phyloP scores from a whole-genome alignment of 2,113 vertebrate species.

The Odocoileus virginianus region DNA sequence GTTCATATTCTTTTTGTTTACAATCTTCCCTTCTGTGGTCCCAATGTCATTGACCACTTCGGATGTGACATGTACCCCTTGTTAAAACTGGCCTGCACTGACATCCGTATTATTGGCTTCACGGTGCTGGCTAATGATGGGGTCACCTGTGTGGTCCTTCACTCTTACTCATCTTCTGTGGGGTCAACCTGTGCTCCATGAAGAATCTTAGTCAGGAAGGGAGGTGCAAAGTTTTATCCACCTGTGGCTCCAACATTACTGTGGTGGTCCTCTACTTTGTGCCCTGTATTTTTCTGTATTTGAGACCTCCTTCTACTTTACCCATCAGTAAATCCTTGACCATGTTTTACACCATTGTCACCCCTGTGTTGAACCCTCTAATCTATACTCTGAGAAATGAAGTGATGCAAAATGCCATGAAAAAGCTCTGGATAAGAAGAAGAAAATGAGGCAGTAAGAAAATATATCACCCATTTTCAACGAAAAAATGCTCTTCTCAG shows the following conservation, averaged over 20 bases:
- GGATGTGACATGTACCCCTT: too few relatives aligned
- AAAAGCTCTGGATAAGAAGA: neutral
- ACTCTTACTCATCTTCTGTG: too few relatives aligned
- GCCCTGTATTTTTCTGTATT: neutral
- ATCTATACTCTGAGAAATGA: neutral
- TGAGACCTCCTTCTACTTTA: neutral
- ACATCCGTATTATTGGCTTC: too few relatives aligned
- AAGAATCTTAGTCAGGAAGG: too few relatives aligned
- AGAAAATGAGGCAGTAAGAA: neutral
- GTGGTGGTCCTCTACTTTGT: neutral
- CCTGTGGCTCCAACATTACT: neutral
- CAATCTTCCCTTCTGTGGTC: too few relatives aligned
- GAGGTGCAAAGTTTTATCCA: too few relatives aligned
- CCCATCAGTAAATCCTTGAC: neutral
- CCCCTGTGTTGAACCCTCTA: neutral
- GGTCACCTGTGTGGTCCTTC: too few relatives aligned
- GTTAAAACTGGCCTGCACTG: too few relatives aligned
- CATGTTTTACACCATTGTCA: neutral
- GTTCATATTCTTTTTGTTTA: too few relatives aligned
- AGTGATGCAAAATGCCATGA: conserved; percentile 55
- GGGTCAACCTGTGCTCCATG: too few relatives aligned
- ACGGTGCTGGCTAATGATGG: too few relatives aligned
- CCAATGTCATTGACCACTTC: too few relatives aligned
- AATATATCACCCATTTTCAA: neutral
- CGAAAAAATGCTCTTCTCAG: neutral